Evolutionary conservation across 2,113 vertebrate genomes (phyloP).

Genomic region (Hydrolagus affinis): DNA sequence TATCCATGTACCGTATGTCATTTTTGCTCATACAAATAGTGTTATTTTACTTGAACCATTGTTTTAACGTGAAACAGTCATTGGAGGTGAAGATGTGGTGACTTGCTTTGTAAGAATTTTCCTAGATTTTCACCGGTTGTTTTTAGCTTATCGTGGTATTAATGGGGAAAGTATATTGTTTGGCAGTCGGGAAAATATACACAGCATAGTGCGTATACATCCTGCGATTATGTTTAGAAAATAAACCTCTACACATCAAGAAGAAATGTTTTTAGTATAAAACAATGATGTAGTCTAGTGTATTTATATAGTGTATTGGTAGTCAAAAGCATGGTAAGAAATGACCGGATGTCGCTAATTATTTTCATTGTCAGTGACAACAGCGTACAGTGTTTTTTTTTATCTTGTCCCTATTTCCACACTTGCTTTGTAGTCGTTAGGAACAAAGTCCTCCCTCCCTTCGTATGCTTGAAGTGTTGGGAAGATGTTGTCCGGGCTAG

Average conservation of each 20-base stretch:
- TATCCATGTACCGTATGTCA: not conserved
- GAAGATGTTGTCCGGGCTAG: not conserved
- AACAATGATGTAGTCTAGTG: no score
- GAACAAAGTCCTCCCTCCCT: no score
- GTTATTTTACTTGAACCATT: not conserved
- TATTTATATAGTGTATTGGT: not conserved
- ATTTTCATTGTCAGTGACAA: not conserved
- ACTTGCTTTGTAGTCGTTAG: not conserved
- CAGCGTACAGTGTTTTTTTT: not conserved
- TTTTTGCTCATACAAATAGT: not conserved
- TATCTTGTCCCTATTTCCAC: not conserved
- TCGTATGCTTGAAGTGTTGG: not conserved
- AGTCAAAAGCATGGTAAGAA: not conserved
- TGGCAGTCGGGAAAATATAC: not conserved
- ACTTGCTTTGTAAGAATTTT: not conserved
- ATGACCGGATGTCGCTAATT: not conserved
- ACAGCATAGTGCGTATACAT: no score
- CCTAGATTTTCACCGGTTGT: not conserved
- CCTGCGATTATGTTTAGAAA: no score
- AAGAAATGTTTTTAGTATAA: no score
- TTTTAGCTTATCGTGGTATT: no score
- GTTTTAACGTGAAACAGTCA: not conserved
- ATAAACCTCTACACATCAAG: no score
- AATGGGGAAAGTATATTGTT: not conserved
- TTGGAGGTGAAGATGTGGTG: no score